Evolutionary conservation across 2,113 vertebrate species (phyloP).

Genomic region (Sebastes fasciatus): DNA sequence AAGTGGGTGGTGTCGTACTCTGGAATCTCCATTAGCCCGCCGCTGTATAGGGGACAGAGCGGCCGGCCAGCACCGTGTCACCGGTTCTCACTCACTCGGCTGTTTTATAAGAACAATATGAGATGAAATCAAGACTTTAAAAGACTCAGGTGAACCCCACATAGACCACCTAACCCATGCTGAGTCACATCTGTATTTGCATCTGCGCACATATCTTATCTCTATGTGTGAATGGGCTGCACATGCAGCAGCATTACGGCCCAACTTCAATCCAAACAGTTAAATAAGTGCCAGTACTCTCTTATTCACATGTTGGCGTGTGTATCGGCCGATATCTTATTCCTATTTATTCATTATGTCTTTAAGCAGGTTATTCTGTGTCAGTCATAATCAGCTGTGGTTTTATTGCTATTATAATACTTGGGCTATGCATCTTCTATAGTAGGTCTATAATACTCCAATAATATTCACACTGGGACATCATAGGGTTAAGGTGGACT

Average conservation of each 20-base stretch:
- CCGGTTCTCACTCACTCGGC: slow-evolving; percentile 30
- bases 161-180: slow-evolving; percentile 8
- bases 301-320: too few species aligned
- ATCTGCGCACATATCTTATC: slow-evolving; percentile 15
- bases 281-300: too few species aligned
- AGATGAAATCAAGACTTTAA: slow-evolving; percentile 18
- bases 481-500: too few species aligned
- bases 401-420: too few species aligned
- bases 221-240: slow-evolving; percentile 9
- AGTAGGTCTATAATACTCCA: too few species aligned
- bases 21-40: slow-evolving; percentile 74
- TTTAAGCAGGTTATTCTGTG: too few species aligned
- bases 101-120: slow-evolving; percentile 37
- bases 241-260: neutral
- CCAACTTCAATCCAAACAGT: neutral
- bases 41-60: slow-evolving; percentile 39
- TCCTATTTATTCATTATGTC: too few species aligned
- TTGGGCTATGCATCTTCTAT: too few species aligned
- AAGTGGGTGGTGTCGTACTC: slow-evolving; percentile 69
- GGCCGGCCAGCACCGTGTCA: slow-evolving; percentile 21
- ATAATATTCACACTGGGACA: too few species aligned
- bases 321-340: too few species aligned
- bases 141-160: slow-evolving; percentile 6
- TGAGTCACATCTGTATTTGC: slow-evolving; percentile 33
- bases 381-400: too few species aligned